Percentiles rank a stretch among this genome's conserved stretches.
phyloP scores from a whole-genome alignment of 2,888 invertebrate species.

The Plebejus melissa region DNA sequence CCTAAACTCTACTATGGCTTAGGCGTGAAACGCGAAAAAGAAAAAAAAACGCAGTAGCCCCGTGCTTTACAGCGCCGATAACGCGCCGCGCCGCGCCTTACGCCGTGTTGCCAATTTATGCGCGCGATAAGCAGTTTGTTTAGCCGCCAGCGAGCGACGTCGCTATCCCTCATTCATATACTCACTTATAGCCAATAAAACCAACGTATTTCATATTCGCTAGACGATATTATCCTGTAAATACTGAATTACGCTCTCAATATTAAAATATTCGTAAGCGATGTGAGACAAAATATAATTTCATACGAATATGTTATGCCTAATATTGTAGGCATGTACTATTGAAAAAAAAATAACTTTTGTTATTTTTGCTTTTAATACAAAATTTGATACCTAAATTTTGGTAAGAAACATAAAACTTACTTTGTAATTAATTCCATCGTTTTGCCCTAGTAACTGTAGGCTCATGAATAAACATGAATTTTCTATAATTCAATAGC shows the following conservation, averaged over 20 bases:
- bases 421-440: background rate
- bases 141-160: conserved; percentile 59
- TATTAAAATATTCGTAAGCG: background rate
- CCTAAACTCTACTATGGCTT: background rate
- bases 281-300: background rate
- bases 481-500: conserved; percentile 8
- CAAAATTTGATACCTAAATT: background rate
- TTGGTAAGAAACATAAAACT: background rate
- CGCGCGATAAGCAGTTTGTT: conserved; percentile 76
- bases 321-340: background rate
- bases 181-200: conserved; percentile 30
- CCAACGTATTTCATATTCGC: conserved; percentile 29
- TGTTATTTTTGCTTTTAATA: background rate
- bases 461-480: background rate
- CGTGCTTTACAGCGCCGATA: conserved; percentile 73
- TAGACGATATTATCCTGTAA: conserved; percentile 26
- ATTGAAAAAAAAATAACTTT: background rate
- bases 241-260: conserved; percentile 19
- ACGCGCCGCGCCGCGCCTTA: conserved; percentile 71
- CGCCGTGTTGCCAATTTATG: conserved; percentile 78
- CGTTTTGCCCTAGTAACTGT: background rate
- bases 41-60: conserved; percentile 69
- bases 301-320: background rate
- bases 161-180: conserved; percentile 43
- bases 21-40: conserved; percentile 59